These are phyloP conservation scores for Leucopsar rothschildi DNA, from an alignment of 2,113 vertebrate species.

Conservation along the genomic window DNA sequence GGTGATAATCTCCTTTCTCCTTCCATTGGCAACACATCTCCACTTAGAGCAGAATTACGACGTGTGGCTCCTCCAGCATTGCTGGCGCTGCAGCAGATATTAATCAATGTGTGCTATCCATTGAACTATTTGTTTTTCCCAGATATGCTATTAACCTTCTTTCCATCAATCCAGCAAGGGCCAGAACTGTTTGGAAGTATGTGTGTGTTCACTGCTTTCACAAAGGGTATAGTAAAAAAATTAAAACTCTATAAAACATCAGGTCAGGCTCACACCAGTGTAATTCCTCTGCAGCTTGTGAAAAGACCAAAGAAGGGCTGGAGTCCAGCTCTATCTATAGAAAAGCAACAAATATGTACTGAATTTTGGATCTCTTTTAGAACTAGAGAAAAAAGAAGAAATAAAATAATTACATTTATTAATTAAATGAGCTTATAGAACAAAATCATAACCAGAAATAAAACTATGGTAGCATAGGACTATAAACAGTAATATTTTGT, in stretches of 20 bases:
- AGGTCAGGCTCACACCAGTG: not conserved
- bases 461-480: not conserved
- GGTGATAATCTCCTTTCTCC: not conserved
- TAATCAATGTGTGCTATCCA: not conserved
- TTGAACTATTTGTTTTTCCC: conserved; percentile 29
- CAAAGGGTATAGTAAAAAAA: not conserved
- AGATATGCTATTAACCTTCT: conserved; percentile 40
- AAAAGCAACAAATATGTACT: not conserved
- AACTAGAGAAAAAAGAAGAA: not conserved
- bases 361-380: not conserved
- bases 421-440: not conserved
- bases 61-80: not conserved
- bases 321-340: not conserved
- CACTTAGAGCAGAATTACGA: not conserved
- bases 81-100: not conserved
- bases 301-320: not conserved
- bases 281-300: not conserved
- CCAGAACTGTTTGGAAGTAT: not conserved
- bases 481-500: not conserved
- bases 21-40: not conserved
- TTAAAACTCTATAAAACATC: conserved; percentile 1
- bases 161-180: conserved; percentile 7
- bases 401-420: not conserved
- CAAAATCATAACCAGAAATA: not conserved
- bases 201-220: not conserved